Evolutionary conservation across 2,888 invertebrate species (phyloP).

Genomic region (Pterostichus niger): DNA sequence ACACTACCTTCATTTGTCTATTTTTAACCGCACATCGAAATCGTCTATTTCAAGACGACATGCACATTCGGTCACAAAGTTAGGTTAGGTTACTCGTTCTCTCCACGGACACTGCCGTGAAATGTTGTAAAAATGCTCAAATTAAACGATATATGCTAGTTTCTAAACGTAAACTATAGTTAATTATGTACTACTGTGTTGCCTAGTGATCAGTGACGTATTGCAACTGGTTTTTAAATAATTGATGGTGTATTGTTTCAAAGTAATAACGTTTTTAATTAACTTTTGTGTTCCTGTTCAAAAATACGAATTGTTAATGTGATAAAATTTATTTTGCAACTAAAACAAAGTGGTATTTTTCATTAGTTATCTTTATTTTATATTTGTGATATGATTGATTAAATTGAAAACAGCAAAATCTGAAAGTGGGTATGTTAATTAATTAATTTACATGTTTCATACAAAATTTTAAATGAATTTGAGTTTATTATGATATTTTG

Average conservation of each 20-base stretch:
- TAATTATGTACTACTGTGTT: no score
- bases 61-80: slow-evolving; percentile 45
- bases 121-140: slow-evolving; percentile 17
- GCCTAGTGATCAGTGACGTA: background rate
- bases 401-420: no score
- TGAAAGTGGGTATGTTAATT: no score
- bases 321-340: no score
- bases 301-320: background rate
- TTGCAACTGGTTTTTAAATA: background rate
- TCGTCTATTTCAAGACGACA: slow-evolving; percentile 59
- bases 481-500: no score
- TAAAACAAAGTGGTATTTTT: no score
- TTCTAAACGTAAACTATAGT: no score
- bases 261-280: background rate
- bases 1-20: slow-evolving; percentile 54
- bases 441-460: no score
- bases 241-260: background rate
- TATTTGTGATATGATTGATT: no score
- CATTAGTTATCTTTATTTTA: no score
- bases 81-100: slow-evolving; percentile 52
- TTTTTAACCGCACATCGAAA: slow-evolving; percentile 44
- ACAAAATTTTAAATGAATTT: no score
- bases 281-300: background rate
- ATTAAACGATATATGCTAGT: background rate
- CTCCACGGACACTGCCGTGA: background rate